Evolutionary conservation across 2,797 vertebrate species (phyloP), one percentile per base, ranked within the genome.

Genomic region (Corythornis leucogaster): DNA sequence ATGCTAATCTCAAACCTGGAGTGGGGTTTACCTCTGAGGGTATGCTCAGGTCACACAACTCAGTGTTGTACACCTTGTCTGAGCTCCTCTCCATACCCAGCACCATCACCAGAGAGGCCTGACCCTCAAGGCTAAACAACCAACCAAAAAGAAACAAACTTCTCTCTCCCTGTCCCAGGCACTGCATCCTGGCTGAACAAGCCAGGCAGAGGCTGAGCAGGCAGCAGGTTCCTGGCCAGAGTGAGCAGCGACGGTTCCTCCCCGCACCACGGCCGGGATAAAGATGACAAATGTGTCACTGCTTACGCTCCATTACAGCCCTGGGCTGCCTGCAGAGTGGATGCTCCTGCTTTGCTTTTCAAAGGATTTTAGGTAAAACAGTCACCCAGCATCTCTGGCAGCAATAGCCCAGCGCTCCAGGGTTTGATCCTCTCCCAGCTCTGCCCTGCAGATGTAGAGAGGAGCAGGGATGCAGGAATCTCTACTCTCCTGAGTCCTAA

Each of bases 201-300:
- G 2, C 26, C 26, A 53, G 8, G 30, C 78, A 68, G 28, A 0
- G 76, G 6, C 40, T 42, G n/a, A 61, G 35, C 55, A 80, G n/a
- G 45, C 43, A 54, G 17, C 1, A 0, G 16, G 30, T 48, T 69
- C 77, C 48, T 76, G 0, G 2, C 80, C 40, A 54, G 35, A 54
- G 75, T 0, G 0, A 25, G 57, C 84, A 53, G 53, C 1, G 0
- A 19, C 1, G 2, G 71, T 50, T 66, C 68, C 35, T 77, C 54
- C 38, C 54, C 7, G 5, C 31, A 63, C 43, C 3, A 2, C 28
- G 57, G 74, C 0, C 4, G 25, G 55, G 67, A 76, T 19, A 84
- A 22, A 84, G 40, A 76, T 76, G 83, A 86, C 51, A 79, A 84
- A 69, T 53, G 67, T 84, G 67, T 67, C 93, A 70, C 67, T 84